Evolutionary conservation across 2,797 vertebrate species (phyloP), one percentile per base, ranked within the genome.

Genomic region (Allochrocebus solatus): DNA sequence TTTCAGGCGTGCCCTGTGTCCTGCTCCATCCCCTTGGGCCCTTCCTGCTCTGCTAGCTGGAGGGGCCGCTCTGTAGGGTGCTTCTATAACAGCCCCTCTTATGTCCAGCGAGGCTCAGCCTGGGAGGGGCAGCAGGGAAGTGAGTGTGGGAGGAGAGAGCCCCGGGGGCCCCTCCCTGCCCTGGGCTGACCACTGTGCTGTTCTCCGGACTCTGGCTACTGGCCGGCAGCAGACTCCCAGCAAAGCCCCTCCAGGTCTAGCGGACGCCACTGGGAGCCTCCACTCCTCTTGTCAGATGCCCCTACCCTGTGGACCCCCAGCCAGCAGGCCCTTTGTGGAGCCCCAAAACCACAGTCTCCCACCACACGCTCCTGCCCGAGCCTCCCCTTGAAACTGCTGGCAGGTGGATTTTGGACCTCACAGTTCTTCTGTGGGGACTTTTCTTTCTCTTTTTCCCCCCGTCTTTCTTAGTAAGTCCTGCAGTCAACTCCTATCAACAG

Each of bases 241-340:
- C 8, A 0, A 59, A 90, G 17, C 19, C 8, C 61, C 30, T 86
- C 41, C 5, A 3, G n/a, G 22, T 28, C 46, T 64, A 11, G n/a
- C 0, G 0, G n/a, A 9, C 5, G 0, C 59, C 16, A 14, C 59
- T 14, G 4, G 30, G 53, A 16, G n/a, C 28, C 17, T 43, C 75
- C 2, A 14, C 2, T 0, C 5, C 75, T n/a, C 53, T 72, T 3
- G 24, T 46, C 70, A 70, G 39, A 4, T 2, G 30, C 80, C 46
- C 53, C 33, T 2, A 67, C 57, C 22, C 59, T 12, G 55, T 19
- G 3, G 4, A 21, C 33, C 26, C 30, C 74, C 11, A 4, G 16
- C 7, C 7, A 33, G 6, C 10, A 50, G 33, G 26, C 10, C 16
- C 7, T 41, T 17, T 43, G 41, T 26, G 4, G 13, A 28, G 17